These are phyloP conservation scores for Haplotaxodon microlepis DNA, from an alignment of 2,113 vertebrate species.

Conservation along the genomic window DNA sequence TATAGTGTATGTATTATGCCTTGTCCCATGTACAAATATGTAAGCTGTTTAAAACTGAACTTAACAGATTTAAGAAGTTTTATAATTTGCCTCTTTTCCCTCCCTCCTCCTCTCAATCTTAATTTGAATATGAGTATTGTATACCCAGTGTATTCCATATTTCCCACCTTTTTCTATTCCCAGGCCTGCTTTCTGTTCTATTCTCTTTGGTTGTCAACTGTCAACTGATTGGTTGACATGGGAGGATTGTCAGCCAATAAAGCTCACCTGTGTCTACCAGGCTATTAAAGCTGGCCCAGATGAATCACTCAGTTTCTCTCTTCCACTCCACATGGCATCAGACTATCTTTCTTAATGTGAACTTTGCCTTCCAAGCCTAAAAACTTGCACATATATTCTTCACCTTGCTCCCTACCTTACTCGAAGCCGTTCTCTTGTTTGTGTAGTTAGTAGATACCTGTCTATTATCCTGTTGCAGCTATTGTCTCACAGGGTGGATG, in stretches of 20 bases:
- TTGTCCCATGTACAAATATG: neutral
- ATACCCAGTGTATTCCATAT: neutral
- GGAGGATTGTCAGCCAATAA: neutral
- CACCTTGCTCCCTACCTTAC: conserved; percentile 17
- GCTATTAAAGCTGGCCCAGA: neutral
- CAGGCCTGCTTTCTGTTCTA: neutral
- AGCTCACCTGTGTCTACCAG: neutral
- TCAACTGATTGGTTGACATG: neutral
- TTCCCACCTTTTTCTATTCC: neutral
- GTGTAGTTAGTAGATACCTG: conserved; percentile 85
- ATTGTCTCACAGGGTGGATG: conserved; percentile 55
- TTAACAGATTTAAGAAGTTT: neutral
- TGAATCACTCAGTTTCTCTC: neutral
- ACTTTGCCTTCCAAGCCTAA: neutral
- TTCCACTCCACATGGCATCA: neutral
- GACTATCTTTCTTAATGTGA: neutral
- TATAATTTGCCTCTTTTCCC: neutral
- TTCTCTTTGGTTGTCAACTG: neutral
- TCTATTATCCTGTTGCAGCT: conserved; percentile 77
- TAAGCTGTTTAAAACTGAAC: neutral
- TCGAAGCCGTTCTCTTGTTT: conserved; percentile 35
- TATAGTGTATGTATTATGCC: neutral
- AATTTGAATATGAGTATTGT: neutral
- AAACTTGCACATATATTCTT: neutral
- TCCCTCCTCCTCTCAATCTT: neutral